phyloP scores from a whole-genome alignment of 2,113 vertebrate species.

The Solea senegalensis region DNA sequence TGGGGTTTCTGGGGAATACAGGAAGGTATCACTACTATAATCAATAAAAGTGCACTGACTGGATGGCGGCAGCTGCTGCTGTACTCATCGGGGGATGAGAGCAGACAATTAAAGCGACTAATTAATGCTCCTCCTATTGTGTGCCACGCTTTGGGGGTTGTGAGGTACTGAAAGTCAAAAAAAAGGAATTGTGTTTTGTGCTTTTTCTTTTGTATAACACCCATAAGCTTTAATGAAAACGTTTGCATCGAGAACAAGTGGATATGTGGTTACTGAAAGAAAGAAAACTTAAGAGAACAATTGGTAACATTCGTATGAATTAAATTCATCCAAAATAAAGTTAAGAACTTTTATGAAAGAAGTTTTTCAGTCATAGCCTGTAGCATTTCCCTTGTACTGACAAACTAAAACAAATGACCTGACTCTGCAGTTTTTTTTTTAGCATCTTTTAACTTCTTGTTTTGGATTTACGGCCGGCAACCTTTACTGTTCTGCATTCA shows the following conservation, averaged over 20 bases:
- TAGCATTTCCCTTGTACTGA: not conserved
- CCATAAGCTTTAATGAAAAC: slow-evolving; percentile 19
- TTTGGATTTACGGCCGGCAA: no score
- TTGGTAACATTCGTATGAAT: no score
- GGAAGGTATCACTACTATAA: slow-evolving; percentile 70
- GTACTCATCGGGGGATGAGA: slow-evolving; percentile 64
- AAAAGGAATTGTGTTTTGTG: slow-evolving; percentile 26
- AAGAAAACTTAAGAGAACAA: no score
- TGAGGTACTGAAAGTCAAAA: slow-evolving; percentile 35
- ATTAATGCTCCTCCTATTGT: slow-evolving; percentile 71
- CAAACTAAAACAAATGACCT: not conserved
- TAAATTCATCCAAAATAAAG: no score
- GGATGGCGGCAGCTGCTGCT: slow-evolving; percentile 71
- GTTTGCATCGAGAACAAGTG: slow-evolving; percentile 7
- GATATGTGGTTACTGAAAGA: not conserved
- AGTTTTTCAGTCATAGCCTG: no score
- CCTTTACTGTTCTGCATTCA: not conserved
- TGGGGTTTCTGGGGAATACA: slow-evolving; percentile 73
- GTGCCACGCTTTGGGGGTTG: slow-evolving; percentile 49
- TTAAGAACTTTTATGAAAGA: no score
- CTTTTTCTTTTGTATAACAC: slow-evolving; percentile 29
- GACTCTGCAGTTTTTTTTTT: not conserved
- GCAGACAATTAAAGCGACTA: slow-evolving; percentile 72
- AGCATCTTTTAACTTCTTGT: no score
- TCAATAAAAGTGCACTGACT: slow-evolving; percentile 73